A percentile compares a stretch with the other conserved stretches of the same genome.
These are phyloP conservation scores for Chloroceryle aenea DNA, from an alignment of 2,113 vertebrate species.

Conservation along the genomic window DNA sequence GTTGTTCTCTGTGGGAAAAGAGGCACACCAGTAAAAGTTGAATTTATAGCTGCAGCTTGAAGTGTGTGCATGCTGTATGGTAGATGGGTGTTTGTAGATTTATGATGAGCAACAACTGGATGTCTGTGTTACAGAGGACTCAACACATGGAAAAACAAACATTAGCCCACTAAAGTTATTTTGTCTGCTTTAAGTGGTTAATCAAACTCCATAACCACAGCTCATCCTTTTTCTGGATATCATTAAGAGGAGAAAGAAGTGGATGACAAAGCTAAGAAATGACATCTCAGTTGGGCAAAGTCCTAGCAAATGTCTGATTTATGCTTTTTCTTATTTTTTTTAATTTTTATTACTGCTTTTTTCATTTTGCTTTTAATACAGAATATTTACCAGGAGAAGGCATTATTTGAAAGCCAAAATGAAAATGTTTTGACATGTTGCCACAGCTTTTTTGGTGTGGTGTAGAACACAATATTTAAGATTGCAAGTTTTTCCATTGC, in stretches of 20 bases:
- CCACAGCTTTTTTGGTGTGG: background rate
- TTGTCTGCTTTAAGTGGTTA: conserved; percentile 28
- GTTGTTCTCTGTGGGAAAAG: conserved; percentile 35
- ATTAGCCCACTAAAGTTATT: conserved; percentile 26
- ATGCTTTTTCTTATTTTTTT: fast-evolving
- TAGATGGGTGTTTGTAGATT: background rate
- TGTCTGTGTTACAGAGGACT: background rate
- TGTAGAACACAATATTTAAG: background rate
- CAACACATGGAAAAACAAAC: conserved; percentile 19
- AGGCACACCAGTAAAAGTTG: conserved; percentile 41
- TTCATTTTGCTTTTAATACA: too few relatives aligned
- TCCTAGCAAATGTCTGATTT: background rate
- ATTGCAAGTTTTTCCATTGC: background rate
- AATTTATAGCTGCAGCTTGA: conserved; percentile 32
- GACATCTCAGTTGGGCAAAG: background rate
- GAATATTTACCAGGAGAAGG: background rate
- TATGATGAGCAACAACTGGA: conserved; percentile 28
- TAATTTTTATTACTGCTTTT: too few relatives aligned
- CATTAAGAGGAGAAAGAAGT: background rate
- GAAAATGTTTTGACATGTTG: background rate
- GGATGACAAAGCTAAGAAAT: background rate
- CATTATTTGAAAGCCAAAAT: background rate
- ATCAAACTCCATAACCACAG: conserved; percentile 25
- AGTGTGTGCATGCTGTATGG: background rate
- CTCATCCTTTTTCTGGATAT: background rate